Evolutionary conservation across 2,113 vertebrate genomes (phyloP).

Genomic region (Aleadryas rufinucha): DNA sequence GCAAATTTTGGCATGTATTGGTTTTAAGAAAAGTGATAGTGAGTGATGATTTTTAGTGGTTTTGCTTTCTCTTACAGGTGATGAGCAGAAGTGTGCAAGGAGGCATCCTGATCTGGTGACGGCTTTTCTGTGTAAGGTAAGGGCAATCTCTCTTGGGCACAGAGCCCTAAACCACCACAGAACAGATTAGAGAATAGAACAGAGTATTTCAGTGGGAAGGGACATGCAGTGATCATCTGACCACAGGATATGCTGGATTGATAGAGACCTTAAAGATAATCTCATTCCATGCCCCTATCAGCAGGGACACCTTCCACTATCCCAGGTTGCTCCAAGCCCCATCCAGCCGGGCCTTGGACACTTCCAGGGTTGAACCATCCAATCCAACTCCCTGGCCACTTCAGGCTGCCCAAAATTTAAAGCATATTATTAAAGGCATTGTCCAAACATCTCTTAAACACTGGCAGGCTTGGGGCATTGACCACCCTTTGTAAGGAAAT

Average conservation of each 20-base stretch:
- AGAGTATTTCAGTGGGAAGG: not conserved
- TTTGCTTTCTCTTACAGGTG: slow-evolving; percentile 33
- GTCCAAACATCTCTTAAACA: not conserved
- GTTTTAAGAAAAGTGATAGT: not conserved
- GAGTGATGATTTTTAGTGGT: not conserved
- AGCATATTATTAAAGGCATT: not conserved
- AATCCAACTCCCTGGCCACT: not conserved
- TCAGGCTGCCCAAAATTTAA: not conserved
- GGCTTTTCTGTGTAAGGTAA: slow-evolving; percentile 90
- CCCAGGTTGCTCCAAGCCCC: not conserved
- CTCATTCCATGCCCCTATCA: fast-evolving
- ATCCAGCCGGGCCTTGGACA: not conserved
- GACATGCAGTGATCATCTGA: fast-evolving
- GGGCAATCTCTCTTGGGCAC: not conserved
- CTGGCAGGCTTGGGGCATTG: not conserved
- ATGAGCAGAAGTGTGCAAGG: not conserved
- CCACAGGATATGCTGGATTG: not conserved
- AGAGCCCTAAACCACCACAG: not conserved
- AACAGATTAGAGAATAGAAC: not conserved
- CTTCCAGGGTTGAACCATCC: not conserved
- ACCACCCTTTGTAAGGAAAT: not conserved
- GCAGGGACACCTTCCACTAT: not conserved
- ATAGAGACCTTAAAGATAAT: not conserved
- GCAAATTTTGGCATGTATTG: not conserved
- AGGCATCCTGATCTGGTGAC: slow-evolving; percentile 80